These are phyloP conservation scores for Atta cephalotes DNA, from an alignment of 1,140 invertebrate species.

Conservation along the genomic window DNA sequence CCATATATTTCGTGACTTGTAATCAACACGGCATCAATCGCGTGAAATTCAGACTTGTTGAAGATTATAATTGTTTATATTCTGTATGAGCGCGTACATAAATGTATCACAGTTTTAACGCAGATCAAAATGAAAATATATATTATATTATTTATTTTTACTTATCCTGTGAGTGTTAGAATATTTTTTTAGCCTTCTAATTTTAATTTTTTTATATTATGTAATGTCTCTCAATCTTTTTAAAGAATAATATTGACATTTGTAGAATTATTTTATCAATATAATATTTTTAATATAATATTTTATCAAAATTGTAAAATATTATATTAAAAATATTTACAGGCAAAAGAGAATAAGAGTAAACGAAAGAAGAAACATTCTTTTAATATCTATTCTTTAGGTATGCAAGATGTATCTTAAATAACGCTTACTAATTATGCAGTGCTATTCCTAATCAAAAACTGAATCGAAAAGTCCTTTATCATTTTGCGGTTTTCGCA, in stretches of 20 bases:
- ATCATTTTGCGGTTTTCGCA: too few species aligned
- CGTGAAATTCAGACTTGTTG: not conserved
- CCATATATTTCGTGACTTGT: not conserved
- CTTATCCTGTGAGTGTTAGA: not conserved
- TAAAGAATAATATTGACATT: not conserved
- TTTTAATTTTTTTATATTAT: not conserved
- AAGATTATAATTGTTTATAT: not conserved
- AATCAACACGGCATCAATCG: not conserved
- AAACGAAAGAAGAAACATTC: not conserved
- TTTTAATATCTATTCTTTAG: not conserved
- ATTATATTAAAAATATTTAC: not conserved
- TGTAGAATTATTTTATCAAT: not conserved
- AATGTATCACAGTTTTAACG: not conserved
- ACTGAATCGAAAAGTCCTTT: too few species aligned
- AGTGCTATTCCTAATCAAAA: too few species aligned
- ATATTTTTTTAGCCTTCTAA: not conserved
- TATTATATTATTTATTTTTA: not conserved
- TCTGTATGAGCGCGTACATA: not conserved
- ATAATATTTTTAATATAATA: too few species aligned
- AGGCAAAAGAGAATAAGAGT: not conserved
- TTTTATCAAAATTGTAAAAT: not conserved
- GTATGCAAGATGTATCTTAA: too few species aligned
- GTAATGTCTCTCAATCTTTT: not conserved
- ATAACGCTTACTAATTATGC: too few species aligned
- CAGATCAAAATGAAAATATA: not conserved